phyloP scores from a whole-genome alignment of 2,797 vertebrate species.

The Phoeniculus purpureus region DNA sequence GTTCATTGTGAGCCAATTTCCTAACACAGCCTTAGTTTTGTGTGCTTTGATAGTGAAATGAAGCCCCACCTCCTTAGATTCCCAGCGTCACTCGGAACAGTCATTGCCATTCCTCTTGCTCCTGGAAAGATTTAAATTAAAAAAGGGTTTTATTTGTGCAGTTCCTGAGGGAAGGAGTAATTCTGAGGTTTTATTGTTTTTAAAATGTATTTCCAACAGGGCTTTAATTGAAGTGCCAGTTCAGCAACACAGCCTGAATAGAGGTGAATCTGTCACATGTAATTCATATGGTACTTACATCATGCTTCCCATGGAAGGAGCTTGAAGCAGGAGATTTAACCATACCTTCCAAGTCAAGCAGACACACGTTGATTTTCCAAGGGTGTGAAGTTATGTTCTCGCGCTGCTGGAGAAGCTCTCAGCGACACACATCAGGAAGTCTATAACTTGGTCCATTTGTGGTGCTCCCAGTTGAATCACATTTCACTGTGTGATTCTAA shows the following conservation, averaged over 20 bases:
- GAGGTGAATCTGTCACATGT: background rate
- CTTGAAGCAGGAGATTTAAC: background rate
- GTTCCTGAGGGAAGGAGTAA: conserved; percentile 32
- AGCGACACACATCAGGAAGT: background rate
- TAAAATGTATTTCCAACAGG: conserved; percentile 45
- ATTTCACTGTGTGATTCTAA: conserved; percentile 34
- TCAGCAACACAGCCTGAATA: conserved; percentile 41
- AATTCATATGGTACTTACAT: background rate
- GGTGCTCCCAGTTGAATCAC: background rate
- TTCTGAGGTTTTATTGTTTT: conserved; percentile 28
- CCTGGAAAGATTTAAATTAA: conserved; percentile 33
- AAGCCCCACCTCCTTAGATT: background rate
- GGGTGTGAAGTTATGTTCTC: background rate
- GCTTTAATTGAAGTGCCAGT: conserved; percentile 59
- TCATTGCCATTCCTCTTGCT: conserved; percentile 15
- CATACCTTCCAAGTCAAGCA: background rate
- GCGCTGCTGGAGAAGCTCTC: background rate
- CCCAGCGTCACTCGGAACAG: background rate
- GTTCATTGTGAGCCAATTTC: background rate
- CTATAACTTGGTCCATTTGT: background rate
- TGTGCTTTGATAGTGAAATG: background rate
- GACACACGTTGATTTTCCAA: background rate
- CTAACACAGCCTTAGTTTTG: background rate
- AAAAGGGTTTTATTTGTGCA: conserved; percentile 37
- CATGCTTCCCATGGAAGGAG: background rate